Conservation (phyloP, 92 coral and sea anemone genomes). For the Bergia sp. region DNA sequence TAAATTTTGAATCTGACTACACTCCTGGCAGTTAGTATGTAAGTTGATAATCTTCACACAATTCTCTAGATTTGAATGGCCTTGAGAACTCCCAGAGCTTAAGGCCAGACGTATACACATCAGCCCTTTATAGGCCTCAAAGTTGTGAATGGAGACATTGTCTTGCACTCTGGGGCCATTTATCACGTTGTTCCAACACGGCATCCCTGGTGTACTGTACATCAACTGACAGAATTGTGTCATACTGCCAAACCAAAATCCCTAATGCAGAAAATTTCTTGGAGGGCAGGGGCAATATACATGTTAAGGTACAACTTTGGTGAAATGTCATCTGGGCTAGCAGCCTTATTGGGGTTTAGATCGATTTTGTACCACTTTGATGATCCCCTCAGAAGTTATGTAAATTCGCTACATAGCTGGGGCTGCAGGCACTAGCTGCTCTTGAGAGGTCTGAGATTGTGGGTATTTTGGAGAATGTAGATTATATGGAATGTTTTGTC, state of each 20-base stretch:
- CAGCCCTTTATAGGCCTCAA: constrained; percentile 79
- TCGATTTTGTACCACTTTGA: too few species aligned
- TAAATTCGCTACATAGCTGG: too few species aligned
- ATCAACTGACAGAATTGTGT: constrained; percentile 79
- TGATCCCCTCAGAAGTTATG: too few species aligned
- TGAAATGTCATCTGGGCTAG: too few species aligned
- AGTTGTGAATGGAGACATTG: constrained; percentile 62
- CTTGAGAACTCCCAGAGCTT: constrained; percentile 80
- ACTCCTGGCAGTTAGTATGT: constrained; percentile 82
- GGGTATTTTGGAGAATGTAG: too few species aligned
- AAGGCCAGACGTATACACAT: constrained; percentile 80
- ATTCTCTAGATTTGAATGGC: constrained; percentile 60
- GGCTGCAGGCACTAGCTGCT: too few species aligned
- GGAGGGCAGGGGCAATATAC: too few species aligned
- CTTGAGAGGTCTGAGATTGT: too few species aligned
- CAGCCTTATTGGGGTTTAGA: too few species aligned
- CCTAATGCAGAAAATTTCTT: constrained; percentile 93
- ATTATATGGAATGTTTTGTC: too few species aligned
- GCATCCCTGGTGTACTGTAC: constrained; percentile 75
- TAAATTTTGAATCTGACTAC: constrained; percentile 85
- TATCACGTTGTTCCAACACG: constrained; percentile 93
- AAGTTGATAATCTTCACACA: constrained; percentile 86
- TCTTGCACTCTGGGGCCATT: constrained; percentile 86
- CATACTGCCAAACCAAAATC: constrained; percentile 93
- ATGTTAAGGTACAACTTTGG: too few species aligned